Base-by-base conservation (phyloP, 2,888 invertebrate species). In the Drosophila mayaguana region DNA sequence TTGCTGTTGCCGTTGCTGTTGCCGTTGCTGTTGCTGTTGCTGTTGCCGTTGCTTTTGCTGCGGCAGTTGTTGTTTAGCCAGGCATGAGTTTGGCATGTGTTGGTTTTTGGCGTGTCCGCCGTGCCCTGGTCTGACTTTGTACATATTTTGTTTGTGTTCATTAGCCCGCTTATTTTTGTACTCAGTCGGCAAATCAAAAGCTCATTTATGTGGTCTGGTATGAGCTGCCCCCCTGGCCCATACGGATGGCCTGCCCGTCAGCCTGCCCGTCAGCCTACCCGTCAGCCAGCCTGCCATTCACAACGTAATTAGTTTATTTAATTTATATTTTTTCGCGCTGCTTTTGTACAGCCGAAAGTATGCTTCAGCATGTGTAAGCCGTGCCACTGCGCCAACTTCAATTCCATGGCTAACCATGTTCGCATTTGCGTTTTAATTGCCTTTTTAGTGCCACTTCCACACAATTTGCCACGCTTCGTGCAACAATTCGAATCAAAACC, bases 361-460 rank as follows among this genome's bases (percentile, higher is more conserved):
- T 74, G 81, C 68, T 63, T 64, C 53, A 72, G 74, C 76, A 88
- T 84, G 67, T 81, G 87, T 69, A 67, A 72, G 28, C 63, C 62
- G 63, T 20, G 40, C 60, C 53, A 56, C 66, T 53, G 25, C 43
- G 57, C 28, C 36, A 50, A 51, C 63, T 81, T 72, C 69, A 64
- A 62, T 78, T 61, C 64, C 63, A 74, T 60, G 68, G 57, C 50
- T 57, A 65, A 34, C 74, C 64, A 62, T 62, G 70, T 72, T 70
- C 72, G 70, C 75, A 68, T 83, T 89, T 88, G 81, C 75, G 75
- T 81, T 89, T 89, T 88, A 90, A 90, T 90, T 88, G 88, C 89
- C 90, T 85, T 90, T 90, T 83, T 83, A 87, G 85, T 80, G 89
- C 78, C 89, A 88, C 89, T 81, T 89, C 86, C 90, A 89, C 74